Evolutionary conservation across 2,113 vertebrate genomes (phyloP).

Genomic region (Erythrocercus mccallii): DNA sequence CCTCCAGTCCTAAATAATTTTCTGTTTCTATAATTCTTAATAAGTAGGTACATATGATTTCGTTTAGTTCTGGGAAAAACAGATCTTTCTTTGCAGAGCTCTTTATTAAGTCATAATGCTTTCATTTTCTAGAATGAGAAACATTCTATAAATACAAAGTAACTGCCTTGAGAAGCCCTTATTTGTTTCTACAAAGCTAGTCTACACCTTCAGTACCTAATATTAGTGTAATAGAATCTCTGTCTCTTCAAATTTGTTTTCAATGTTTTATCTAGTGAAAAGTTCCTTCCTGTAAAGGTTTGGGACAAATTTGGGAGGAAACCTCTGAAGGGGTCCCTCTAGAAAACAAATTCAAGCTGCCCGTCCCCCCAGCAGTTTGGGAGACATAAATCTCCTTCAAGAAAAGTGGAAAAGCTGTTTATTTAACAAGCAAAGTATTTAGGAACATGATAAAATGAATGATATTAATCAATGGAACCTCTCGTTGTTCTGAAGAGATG

Average conservation of each 20-base stretch:
- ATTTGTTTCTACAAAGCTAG: background rate
- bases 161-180: background rate
- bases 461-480: background rate
- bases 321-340: background rate
- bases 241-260: background rate
- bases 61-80: background rate
- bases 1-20: background rate
- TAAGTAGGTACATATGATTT: background rate
- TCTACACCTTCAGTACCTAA: background rate
- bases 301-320: background rate
- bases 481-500: background rate
- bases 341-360: background rate
- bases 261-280: background rate
- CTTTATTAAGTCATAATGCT: background rate
- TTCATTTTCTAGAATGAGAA: background rate
- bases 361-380: rapidly evolving
- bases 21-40: background rate
- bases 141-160: background rate
- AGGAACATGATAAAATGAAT: background rate
- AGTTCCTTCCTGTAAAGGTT: background rate
- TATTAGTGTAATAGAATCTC: background rate
- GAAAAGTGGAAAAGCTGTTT: background rate
- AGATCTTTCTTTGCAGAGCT: background rate
- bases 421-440: background rate
- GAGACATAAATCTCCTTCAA: background rate